Percentiles rank a stretch among this genome's conserved stretches.
These are phyloP conservation scores for Mirza zaza DNA, from an alignment of 2,113 vertebrate genomes.

Conservation along the genomic window DNA sequence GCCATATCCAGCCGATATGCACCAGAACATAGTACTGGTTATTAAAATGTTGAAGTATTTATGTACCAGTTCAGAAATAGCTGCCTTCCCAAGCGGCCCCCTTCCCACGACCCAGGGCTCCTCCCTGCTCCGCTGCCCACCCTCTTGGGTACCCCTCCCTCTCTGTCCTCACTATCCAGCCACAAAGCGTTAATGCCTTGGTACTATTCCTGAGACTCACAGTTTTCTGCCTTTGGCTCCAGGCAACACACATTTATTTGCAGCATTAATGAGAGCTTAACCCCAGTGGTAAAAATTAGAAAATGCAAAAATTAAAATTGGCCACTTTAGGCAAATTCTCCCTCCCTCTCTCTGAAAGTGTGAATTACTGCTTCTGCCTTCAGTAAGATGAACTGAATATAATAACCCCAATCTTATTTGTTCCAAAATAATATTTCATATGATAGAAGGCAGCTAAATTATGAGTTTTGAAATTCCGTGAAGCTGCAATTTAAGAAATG, in stretches of 20 bases:
- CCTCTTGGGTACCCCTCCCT: rapidly evolving
- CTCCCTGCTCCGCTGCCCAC: background rate
- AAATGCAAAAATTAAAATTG: conserved; percentile 55
- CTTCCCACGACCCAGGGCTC: rapidly evolving
- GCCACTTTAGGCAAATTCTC: conserved; percentile 20
- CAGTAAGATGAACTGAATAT: background rate
- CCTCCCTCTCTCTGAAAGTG: background rate
- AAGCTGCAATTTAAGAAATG: conserved; percentile 54
- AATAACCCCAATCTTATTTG: background rate
- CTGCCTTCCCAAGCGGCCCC: background rate
- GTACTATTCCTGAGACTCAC: background rate
- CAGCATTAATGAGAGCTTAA: conserved; percentile 27
- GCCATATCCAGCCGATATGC: rapidly evolving
- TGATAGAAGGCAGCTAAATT: conserved; percentile 27
- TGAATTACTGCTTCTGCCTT: conserved; percentile 44
- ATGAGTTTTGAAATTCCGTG: conserved; percentile 54
- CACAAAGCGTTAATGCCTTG: background rate
- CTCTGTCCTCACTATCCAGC: background rate
- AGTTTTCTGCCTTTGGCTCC: background rate
- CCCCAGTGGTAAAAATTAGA: conserved; percentile 25
- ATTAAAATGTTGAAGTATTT: background rate
- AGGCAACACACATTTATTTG: conserved; percentile 48
- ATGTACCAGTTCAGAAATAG: background rate
- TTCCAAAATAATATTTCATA: background rate
- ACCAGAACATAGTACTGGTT: rapidly evolving